Base-by-base conservation (phyloP, 1,140 invertebrate species). In the Drosophila santomea region DNA sequence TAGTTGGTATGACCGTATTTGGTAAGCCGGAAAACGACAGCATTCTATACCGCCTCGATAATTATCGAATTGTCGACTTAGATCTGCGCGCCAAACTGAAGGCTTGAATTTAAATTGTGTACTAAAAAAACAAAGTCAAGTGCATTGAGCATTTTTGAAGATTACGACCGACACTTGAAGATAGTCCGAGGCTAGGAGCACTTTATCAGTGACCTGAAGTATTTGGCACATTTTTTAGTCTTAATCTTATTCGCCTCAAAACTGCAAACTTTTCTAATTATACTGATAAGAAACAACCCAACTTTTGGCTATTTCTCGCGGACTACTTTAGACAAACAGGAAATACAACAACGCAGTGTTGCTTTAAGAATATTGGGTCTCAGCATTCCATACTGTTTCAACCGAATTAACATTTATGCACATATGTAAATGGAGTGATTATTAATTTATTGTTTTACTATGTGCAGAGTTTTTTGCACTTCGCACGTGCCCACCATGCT, bases 221-320 rank as follows among this genome's bases (percentile, higher is more conserved):
- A 28, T 32, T 20, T 36, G 35, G 38, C 51, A 36, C 17, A 38
- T 38, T 48, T 69, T 8, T 6, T 45, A 32, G 41, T 2, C 14
- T 32, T 61, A 66, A 67, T 51, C 44, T 51, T 15, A 52, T 36
- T 43, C 28, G 32, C 23, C 10, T 8, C 4, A 36, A 25, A 45
- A 3, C 20, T 11, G 35, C 63, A 63, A 43, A 64, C 43, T 28
- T 64, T 47, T 63, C 35, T 28, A 44, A 28, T 20, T 14, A 36
- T 32, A 12, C 20, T 35, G 63, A 67, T 67, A 67, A 50, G 17
- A 17, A 50, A 15, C 35, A 17, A 15, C 23, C 38, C 25, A 44
- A 32, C 32, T 66, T 38, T 64, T 23, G 25, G 14, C 62, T 20
- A 20, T 20, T 20, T 20, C 20, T 20, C 20, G 20, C 20, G 1